Percentiles rank a stretch among this genome's conserved stretches.
phyloP scores from a whole-genome alignment of 2,888 invertebrate species.

The Ametastegia equiseti region DNA sequence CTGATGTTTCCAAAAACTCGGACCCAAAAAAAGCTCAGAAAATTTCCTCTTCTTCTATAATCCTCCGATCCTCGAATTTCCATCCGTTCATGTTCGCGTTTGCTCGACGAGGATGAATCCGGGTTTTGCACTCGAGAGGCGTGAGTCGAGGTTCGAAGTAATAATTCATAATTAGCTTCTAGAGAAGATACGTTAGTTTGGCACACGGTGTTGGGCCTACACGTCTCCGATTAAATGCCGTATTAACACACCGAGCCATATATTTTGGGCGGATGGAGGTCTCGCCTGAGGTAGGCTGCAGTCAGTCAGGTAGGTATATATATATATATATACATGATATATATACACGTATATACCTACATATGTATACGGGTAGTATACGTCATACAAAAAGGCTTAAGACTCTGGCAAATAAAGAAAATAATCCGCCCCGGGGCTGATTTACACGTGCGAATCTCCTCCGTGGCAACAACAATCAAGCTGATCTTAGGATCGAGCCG shows the following conservation, averaged over 20 bases:
- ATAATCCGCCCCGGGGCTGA: slow-evolving; percentile 64
- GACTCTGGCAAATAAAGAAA: slow-evolving; percentile 51
- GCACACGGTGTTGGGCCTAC: slow-evolving; percentile 65
- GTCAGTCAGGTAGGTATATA: neutral
- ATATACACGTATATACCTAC: neutral
- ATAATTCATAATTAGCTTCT: slow-evolving; percentile 72
- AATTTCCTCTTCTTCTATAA: no score
- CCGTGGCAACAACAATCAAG: slow-evolving; percentile 72
- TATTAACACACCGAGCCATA: slow-evolving; percentile 66
- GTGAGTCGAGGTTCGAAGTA: slow-evolving; percentile 31
- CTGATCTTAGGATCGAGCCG: slow-evolving; percentile 63
- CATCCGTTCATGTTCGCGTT: no score
- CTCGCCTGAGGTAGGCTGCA: slow-evolving; percentile 7
- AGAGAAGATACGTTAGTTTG: slow-evolving; percentile 52
- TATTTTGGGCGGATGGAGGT: slow-evolving; percentile 61
- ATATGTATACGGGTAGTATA: slow-evolving; percentile 31
- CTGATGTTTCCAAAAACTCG: neutral
- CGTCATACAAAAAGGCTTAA: slow-evolving; percentile 60
- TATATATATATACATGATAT: neutral
- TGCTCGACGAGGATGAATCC: no score
- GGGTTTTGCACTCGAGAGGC: neutral
- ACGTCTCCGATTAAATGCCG: slow-evolving; percentile 71
- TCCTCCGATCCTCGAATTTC: no score
- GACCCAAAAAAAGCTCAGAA: neutral
- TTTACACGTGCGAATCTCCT: slow-evolving; percentile 71